A percentile compares a stretch with the other conserved stretches of the same genome.
Conservation (phyloP, 2,797 vertebrate genomes). For the Eupleurogrammus muticus region DNA sequence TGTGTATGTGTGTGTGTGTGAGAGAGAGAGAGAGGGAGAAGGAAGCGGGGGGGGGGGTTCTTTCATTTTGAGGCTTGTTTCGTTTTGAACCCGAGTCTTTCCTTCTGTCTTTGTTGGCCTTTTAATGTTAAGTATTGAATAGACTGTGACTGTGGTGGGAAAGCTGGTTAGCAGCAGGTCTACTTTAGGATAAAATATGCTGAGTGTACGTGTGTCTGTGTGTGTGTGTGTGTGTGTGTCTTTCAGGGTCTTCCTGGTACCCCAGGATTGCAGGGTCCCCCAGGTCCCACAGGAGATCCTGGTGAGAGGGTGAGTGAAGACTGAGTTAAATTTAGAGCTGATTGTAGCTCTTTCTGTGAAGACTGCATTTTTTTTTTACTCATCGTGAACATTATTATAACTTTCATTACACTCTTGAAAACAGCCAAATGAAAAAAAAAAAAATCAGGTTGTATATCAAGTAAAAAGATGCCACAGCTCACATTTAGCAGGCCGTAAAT, state of each 20-base stretch:
- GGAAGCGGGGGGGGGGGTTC: slow-evolving; percentile 20
- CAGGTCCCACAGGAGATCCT: slow-evolving; percentile 91
- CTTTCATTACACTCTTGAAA: neutral
- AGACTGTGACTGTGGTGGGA: slow-evolving; percentile 62
- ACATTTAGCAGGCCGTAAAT: neutral
- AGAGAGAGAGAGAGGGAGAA: slow-evolving; percentile 9
- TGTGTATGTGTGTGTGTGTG: slow-evolving; percentile 44
- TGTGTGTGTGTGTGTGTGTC: slow-evolving; percentile 45
- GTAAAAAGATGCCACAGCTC: neutral
- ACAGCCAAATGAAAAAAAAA: neutral
- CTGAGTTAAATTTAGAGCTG: slow-evolving; percentile 31
- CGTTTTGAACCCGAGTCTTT: slow-evolving; percentile 57
- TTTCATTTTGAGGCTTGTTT: slow-evolving; percentile 65
- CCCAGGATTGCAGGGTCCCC: slow-evolving; percentile 91
- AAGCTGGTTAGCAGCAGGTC: slow-evolving; percentile 52
- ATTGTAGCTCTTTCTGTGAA: slow-evolving; percentile 39
- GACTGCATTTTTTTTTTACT: slow-evolving; percentile 6
- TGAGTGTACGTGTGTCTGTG: slow-evolving; percentile 45
- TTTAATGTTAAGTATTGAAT: slow-evolving; percentile 36
- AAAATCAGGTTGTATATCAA: neutral
- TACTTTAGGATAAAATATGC: slow-evolving; percentile 52
- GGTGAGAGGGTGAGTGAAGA: slow-evolving; percentile 92
- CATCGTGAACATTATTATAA: neutral
- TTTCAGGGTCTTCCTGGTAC: slow-evolving; percentile 93
- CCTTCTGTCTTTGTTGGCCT: slow-evolving; percentile 69